Evolutionary conservation across 2,888 invertebrate genomes (phyloP), one percentile per base, ranked within the genome.

Genomic region (Vesta saturnalis): DNA sequence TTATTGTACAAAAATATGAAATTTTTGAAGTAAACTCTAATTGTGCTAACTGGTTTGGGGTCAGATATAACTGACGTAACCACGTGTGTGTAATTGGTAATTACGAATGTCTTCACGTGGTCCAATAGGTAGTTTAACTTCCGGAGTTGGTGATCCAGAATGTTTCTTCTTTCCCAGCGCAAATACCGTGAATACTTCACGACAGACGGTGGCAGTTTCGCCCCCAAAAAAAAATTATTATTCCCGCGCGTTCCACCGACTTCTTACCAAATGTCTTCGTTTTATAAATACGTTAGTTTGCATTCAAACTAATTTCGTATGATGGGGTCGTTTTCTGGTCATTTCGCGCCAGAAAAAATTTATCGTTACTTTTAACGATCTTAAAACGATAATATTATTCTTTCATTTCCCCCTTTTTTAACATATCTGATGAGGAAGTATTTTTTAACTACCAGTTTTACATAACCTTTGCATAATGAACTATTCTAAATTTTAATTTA

Each of bases 161-260:
- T 49, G 60, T 60, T 21, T 56, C 57, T n/a, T 61, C 49, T 65
- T 70, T 71, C 71, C 63, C 71, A 71, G 60, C 58, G 64, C 30
- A 70, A 54, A 52, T 16, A 70, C 68, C 68, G 71, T 71, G 65
- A 68, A 71, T 57, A 23, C 22, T 55, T 47, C 39, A 60, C 68
- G 65, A 68, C 71, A 71, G 52, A 70, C 71, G 68, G 71, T 68
- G 68, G 68, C 56, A 49, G 49, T 64, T 68, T 63, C 39, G 43
- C 21, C 22, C 55, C 49, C 19, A 46, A 64, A 68, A 68, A 68
- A 57, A 58, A 46, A 16, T 21, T 46, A 60, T 47, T 18, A 58
- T 69, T 70, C 69, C 69, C 69, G 66, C 69, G 46, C 60, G 65
- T 69, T 69, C 61, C 65, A 60, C 58, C 55, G 22, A 43, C 23